A percentile compares a stretch with the other conserved stretches of the same genome.
Conservation (phyloP, 2,113 vertebrate genomes). For the Heterotilapia buettikoferi region DNA sequence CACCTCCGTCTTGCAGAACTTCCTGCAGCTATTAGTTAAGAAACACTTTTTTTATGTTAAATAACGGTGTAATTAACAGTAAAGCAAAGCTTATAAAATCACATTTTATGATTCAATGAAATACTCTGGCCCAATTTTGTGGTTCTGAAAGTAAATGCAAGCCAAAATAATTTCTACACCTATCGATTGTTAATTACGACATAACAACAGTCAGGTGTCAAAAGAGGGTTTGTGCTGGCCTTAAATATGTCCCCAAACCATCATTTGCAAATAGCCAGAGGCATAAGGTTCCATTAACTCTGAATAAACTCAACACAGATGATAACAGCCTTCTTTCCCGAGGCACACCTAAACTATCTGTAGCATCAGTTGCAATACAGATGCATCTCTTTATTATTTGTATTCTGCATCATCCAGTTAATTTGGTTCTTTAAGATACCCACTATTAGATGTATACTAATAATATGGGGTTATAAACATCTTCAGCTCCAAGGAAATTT, state of each 20-base stretch:
- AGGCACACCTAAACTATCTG: background rate
- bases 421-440: conserved; percentile 31
- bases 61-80: background rate
- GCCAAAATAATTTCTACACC: background rate
- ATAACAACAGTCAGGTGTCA: background rate
- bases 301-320: background rate
- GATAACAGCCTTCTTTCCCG: background rate
- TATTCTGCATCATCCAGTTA: conserved; percentile 11
- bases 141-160: background rate
- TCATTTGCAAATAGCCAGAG: background rate
- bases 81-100: background rate
- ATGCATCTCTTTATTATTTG: background rate
- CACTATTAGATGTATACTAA: conserved; percentile 26
- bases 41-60: background rate
- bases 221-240: background rate
- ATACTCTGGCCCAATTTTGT: background rate
- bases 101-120: background rate
- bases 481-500: background rate
- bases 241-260: background rate
- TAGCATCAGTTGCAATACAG: background rate
- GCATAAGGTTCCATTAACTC: background rate
- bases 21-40: background rate
- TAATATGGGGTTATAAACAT: conserved; percentile 45
- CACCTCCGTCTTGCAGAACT: background rate
- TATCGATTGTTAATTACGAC: background rate